Conservation (phyloP, 2,113 vertebrate species). For the Heterotilapia buettikoferi region DNA sequence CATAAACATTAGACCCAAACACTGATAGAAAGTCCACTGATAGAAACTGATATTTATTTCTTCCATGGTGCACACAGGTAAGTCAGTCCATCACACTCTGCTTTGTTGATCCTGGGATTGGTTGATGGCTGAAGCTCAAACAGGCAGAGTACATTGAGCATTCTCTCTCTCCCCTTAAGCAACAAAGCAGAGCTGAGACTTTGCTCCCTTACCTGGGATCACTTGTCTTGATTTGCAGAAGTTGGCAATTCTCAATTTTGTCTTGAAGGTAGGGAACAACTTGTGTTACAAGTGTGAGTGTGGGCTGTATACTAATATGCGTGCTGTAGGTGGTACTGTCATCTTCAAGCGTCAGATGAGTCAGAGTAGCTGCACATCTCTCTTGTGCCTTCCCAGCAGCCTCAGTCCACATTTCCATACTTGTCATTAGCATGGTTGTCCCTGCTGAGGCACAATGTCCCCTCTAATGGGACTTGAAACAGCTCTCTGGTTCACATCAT, state of each 20-base stretch:
- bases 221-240: background rate
- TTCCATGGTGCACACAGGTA: background rate
- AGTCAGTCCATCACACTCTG: background rate
- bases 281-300: background rate
- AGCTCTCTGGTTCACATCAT: accelerated
- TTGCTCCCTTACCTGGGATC: accelerated
- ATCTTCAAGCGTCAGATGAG: background rate
- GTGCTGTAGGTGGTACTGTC: background rate
- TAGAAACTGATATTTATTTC: background rate
- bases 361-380: background rate
- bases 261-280: background rate
- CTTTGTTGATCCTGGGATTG: background rate
- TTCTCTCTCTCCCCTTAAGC: background rate
- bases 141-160: accelerated
- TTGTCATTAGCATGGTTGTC: background rate
- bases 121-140: background rate
- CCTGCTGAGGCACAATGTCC: background rate
- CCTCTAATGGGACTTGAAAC: background rate
- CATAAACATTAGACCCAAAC: background rate
- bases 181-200: background rate
- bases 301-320: background rate
- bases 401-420: background rate
- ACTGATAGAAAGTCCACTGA: background rate
- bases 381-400: background rate
- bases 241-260: background rate